Percentiles rank a stretch among this genome's conserved stretches.
Conservation (phyloP, 2,797 vertebrate genomes). For the Chelon auratus region DNA sequence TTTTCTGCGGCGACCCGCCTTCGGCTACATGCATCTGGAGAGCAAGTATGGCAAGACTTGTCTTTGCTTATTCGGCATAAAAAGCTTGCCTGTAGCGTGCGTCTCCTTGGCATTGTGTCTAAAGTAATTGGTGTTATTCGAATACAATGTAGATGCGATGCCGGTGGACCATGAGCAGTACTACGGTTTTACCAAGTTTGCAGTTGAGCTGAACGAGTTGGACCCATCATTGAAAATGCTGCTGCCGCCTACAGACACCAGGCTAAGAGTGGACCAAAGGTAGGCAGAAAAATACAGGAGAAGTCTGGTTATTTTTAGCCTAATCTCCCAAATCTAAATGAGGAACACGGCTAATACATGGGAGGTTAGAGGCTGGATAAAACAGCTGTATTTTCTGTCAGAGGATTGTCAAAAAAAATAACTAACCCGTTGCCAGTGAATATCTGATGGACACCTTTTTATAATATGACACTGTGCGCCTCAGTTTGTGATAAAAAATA, state of each 20-base stretch:
- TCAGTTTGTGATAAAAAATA: constrained; percentile 28
- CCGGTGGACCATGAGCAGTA: constrained; percentile 91
- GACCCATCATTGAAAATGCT: constrained; percentile 83
- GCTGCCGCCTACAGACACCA: constrained; percentile 92
- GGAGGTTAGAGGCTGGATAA: neutral
- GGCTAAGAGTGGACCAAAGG: constrained; percentile 97
- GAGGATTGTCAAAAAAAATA: neutral
- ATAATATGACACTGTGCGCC: neutral
- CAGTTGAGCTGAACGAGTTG: constrained; percentile 94
- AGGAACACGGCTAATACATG: neutral
- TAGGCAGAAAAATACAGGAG: constrained; percentile 45
- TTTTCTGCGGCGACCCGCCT: constrained; percentile 91
- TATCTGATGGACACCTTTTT: constrained; percentile 3
- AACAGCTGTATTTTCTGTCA: neutral
- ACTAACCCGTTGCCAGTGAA: neutral
- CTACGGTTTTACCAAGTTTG: constrained; percentile 97
- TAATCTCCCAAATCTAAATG: neutral
- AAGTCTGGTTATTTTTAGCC: neutral
- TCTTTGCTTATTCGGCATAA: neutral
- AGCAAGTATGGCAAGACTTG: constrained; percentile 86
- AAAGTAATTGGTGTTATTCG: constrained; percentile 8
- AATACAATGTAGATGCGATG: constrained; percentile 87
- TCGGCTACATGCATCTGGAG: constrained; percentile 94
- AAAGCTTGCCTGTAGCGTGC: neutral
- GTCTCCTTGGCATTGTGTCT: neutral